Base-by-base conservation (phyloP, 2,797 vertebrate genomes). In the Crocodylus rhombifer region DNA sequence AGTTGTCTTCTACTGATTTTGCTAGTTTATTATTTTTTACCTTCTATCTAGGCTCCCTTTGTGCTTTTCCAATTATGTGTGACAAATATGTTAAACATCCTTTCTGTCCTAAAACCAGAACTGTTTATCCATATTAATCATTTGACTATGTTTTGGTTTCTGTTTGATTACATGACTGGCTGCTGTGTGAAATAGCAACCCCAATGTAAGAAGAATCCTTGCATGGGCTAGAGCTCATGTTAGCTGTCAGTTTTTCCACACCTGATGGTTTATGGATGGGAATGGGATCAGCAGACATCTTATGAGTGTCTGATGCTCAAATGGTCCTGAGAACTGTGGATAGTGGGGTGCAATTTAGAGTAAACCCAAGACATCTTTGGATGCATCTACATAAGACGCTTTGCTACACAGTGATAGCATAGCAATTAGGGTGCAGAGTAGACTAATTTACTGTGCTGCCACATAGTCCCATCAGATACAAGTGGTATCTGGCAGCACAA, bases 1-100 rank as follows among this genome's bases (percentile, higher is more conserved):
- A 86, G 25, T 89, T 83, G 80, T 74, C 82, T 93, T 83, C 55
- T 64, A 92, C 21, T 42, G 67, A 30, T n/a, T 91, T 65, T 78
- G 21, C 63, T n/a, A 15, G 69, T 86, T 95, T 21, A 87, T 87
- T 87, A 5, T 3, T 80, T 71, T 82, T 81, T 73, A 30, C 0
- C 86, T 93, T 89, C 78, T 92, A 61, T 18, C 20, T 23, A 4
- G 88, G 87, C 61, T 92, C 28, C n/a, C 67, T 77, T 8, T 8
- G 9, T 51, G 18, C 33, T 91, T 86, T n/a, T 69, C 42, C 42
- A 42, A 42, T 42, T 42, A 42, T 42, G 42, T 42, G 42, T 8
- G 42, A 42, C 42, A 42, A 42, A 42, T 42, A 42, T 42, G 42
- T 42, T 42, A 42, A 42, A 42, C 42, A 42, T 42, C 42, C 42